phyloP scores from a whole-genome alignment of 2,888 invertebrate species.

The Phrixothrix hirtus region DNA sequence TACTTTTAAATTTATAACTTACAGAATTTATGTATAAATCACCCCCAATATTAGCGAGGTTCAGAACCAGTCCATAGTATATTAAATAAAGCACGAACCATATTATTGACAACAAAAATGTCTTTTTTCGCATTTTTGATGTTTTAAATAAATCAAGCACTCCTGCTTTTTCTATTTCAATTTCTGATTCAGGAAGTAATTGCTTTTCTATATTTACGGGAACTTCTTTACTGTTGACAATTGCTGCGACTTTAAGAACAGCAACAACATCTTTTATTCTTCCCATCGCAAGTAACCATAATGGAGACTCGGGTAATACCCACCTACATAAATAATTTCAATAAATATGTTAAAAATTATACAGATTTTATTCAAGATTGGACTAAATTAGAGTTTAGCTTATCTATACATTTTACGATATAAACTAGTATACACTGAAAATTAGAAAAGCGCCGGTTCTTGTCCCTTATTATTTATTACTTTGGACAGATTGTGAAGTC shows the following conservation, averaged over 20 bases:
- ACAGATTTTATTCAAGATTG: too few species aligned
- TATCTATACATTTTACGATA: too few species aligned
- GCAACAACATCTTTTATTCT: slow-evolving; percentile 69
- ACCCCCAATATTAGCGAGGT: slow-evolving; percentile 74
- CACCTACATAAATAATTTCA: slow-evolving; percentile 67
- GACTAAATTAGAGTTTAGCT: too few species aligned
- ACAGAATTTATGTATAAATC: slow-evolving; percentile 76
- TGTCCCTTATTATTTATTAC: too few species aligned
- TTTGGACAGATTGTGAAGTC: too few species aligned
- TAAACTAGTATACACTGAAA: too few species aligned
- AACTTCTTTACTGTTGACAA: slow-evolving; percentile 66
- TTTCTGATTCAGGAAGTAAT: slow-evolving; percentile 57
- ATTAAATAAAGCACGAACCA: slow-evolving; percentile 80
- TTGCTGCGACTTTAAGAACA: slow-evolving; percentile 68
- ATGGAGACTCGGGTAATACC: slow-evolving; percentile 77
- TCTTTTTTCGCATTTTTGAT: slow-evolving; percentile 66
- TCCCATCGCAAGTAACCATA: slow-evolving; percentile 76
- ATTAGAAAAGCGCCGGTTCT: too few species aligned
- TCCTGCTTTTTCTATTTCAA: slow-evolving; percentile 57
- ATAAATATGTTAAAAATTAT: too few species aligned
- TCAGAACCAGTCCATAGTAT: slow-evolving; percentile 76
- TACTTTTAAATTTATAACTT: slow-evolving; percentile 43
- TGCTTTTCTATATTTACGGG: slow-evolving; percentile 73
- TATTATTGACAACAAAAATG: slow-evolving; percentile 70
- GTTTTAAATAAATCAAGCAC: slow-evolving; percentile 70